These are phyloP conservation scores for Xiphias gladius DNA, from an alignment of 2,113 vertebrate genomes.

Conservation along the genomic window DNA sequence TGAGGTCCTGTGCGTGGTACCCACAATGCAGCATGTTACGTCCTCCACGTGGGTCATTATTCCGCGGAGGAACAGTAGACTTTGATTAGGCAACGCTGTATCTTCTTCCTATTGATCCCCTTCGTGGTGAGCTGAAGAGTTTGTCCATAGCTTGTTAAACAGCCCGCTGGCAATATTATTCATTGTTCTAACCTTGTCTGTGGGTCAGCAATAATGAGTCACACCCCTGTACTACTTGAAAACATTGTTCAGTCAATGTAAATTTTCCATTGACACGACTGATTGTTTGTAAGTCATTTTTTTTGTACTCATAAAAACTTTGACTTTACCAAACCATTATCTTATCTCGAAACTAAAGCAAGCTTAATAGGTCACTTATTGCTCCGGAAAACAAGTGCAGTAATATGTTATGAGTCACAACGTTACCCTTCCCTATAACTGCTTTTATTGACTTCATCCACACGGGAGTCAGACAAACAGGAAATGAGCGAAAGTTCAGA, in stretches of 20 bases:
- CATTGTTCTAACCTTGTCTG: slow-evolving; percentile 41
- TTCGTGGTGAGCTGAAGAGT: slow-evolving; percentile 46
- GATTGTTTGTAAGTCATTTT: too few relatives aligned
- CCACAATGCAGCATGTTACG: slow-evolving; percentile 21
- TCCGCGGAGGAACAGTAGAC: slow-evolving; percentile 28
- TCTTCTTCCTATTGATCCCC: slow-evolving; percentile 53
- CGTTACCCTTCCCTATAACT: neutral
- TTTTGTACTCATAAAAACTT: too few relatives aligned
- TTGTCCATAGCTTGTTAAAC: slow-evolving; percentile 56
- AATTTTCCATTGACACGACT: too few relatives aligned
- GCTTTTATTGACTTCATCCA: neutral
- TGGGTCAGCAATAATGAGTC: slow-evolving; percentile 46
- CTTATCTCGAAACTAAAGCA: neutral
- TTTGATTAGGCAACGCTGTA: slow-evolving; percentile 50
- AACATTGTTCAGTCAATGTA: too few relatives aligned
- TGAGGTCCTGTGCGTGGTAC: slow-evolving; percentile 36
- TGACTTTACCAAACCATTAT: neutral
- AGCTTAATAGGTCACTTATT: neutral
- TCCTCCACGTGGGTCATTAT: slow-evolving; percentile 47
- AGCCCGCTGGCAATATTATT: slow-evolving; percentile 33
- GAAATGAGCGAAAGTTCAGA: neutral
- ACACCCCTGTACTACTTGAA: slow-evolving; percentile 23
- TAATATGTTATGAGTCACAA: neutral
- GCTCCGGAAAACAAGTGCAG: neutral
- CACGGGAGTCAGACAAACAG: neutral